Conservation (phyloP, 30 jellyfish, hydroid and myxozoan genomes). For the Catostylus mosaicus region DNA sequence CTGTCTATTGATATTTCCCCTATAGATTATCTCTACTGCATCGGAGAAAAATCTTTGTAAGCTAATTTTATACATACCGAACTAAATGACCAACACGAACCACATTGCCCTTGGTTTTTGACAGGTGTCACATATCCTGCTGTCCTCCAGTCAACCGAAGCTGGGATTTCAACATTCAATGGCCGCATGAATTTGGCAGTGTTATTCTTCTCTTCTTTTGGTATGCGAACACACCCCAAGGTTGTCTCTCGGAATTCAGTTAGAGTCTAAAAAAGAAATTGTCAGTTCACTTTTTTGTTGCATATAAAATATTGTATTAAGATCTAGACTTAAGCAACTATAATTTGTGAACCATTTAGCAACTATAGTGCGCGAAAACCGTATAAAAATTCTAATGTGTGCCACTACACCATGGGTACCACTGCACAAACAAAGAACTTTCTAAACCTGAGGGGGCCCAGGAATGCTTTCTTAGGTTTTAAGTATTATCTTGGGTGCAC, state of each 20-base stretch:
- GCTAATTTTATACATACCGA: conserved; percentile 79
- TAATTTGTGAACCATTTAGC: too few species aligned
- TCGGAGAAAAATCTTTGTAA: not conserved
- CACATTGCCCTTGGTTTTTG: conserved; percentile 98
- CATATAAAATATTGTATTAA: too few species aligned
- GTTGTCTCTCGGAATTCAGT: conserved; percentile 77
- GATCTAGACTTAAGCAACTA: too few species aligned
- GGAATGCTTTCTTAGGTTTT: too few species aligned
- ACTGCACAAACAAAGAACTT: too few species aligned
- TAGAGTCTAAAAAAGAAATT: conserved; percentile 53
- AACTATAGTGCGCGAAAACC: too few species aligned
- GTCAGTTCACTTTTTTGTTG: not conserved
- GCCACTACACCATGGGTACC: too few species aligned
- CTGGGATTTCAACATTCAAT: conserved; percentile 72
- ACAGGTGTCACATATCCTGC: conserved; percentile 95
- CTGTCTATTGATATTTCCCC: too few species aligned
- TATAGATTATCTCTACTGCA: too few species aligned
- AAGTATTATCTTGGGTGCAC: too few species aligned
- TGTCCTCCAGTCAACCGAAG: conserved; percentile 92
- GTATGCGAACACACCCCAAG: conserved; percentile 86
- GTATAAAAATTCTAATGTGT: too few species aligned
- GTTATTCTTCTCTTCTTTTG: conserved; percentile 52
- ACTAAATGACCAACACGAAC: conserved; percentile 98
- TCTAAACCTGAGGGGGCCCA: too few species aligned
- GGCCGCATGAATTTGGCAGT: conserved; percentile 59